Evolutionary conservation across 1,140 invertebrate genomes (phyloP).

Genomic region (Panagrolaimus sp.): DNA sequence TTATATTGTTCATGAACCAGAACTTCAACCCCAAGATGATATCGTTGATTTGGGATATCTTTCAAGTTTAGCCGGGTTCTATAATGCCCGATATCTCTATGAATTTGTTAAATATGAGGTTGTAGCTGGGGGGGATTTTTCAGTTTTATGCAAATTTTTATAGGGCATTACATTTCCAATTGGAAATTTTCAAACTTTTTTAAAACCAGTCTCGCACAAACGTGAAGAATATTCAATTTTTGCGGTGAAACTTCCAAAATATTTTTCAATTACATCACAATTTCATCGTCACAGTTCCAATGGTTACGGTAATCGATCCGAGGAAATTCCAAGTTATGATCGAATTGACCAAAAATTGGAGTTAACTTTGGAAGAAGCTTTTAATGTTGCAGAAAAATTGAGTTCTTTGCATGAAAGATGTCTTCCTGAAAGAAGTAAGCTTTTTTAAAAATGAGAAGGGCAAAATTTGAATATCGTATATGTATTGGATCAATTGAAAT

Average conservation of each 20-base stretch:
- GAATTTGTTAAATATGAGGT: constrained; percentile 20
- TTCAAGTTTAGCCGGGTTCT: constrained; percentile 19
- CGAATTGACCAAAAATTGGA: neutral
- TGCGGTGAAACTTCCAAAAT: neutral
- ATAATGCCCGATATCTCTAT: constrained; percentile 23
- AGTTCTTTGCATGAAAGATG: neutral
- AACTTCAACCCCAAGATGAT: neutral
- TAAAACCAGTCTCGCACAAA: neutral
- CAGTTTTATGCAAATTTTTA: too few species aligned
- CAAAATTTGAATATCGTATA: too few species aligned
- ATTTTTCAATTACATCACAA: too few species aligned
- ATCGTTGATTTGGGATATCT: neutral
- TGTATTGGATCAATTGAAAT: too few species aligned
- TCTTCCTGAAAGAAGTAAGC: neutral
- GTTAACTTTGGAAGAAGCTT: neutral
- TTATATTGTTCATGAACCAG: neutral
- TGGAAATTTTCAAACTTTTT: neutral
- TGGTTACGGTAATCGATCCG: too few species aligned
- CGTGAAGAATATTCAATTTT: neutral
- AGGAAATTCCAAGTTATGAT: too few species aligned
- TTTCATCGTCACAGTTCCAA: too few species aligned
- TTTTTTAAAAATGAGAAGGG: too few species aligned
- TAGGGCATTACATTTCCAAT: neutral
- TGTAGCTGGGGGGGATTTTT: too few species aligned
- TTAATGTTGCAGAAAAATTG: neutral